A percentile compares a stretch with the other conserved stretches of the same genome.
These are phyloP conservation scores for Brachyptera risi DNA, from an alignment of 2,888 invertebrate species.

Conservation along the genomic window DNA sequence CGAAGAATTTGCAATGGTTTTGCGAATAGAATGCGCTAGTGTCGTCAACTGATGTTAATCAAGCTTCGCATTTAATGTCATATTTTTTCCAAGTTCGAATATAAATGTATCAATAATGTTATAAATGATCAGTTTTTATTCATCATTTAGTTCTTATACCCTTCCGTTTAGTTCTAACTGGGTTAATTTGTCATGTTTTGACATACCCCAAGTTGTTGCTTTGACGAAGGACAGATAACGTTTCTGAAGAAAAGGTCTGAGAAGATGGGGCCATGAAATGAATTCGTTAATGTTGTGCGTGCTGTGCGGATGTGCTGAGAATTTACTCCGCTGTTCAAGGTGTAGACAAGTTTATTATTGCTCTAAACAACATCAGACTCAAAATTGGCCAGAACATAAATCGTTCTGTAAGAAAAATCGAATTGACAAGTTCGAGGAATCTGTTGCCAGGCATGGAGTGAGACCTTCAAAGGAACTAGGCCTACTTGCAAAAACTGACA, in stretches of 20 bases:
- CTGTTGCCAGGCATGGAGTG: conserved; percentile 4
- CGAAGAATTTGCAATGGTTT: too few species aligned
- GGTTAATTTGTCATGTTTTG: too few species aligned
- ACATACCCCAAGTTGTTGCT: not conserved
- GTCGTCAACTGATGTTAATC: too few species aligned
- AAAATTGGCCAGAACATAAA: conserved; percentile 76
- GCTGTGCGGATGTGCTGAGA: conserved; percentile 56
- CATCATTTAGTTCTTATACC: too few species aligned
- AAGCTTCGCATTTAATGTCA: too few species aligned
- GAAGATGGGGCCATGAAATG: conserved; percentile 14
- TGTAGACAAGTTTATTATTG: conserved; percentile 75
- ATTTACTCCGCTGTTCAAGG: conserved; percentile 66
- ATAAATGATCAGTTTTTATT: too few species aligned
- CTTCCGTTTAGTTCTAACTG: too few species aligned
- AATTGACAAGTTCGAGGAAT: conserved; percentile 29
- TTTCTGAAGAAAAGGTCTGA: not conserved
- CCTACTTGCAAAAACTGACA: conserved; percentile 11
- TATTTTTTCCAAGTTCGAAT: too few species aligned
- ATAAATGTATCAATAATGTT: too few species aligned
- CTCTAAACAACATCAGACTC: conserved; percentile 71
- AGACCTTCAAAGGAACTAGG: conserved; percentile 1
- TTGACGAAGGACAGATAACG: not conserved
- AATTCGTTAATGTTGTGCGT: conserved; percentile 34
- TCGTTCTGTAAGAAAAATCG: conserved; percentile 36
- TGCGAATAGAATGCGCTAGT: too few species aligned